These are phyloP conservation scores for Eulemur macaco DNA, from an alignment of 2,113 vertebrate species.

Conservation along the genomic window DNA sequence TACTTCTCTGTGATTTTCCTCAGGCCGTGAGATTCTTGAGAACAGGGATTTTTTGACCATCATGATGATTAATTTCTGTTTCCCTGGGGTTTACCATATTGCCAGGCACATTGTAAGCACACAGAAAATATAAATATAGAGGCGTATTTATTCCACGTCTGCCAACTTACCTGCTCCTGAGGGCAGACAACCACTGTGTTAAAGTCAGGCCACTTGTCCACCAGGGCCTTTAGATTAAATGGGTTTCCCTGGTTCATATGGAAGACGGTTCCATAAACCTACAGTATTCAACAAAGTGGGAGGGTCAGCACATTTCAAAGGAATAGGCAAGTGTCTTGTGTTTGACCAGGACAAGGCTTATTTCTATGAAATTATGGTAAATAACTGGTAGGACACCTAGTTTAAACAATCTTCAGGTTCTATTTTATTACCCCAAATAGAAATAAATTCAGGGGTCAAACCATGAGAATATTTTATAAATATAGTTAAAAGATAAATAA, in stretches of 20 bases:
- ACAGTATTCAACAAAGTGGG: background rate
- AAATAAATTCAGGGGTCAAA: background rate
- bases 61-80: background rate
- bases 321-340: background rate
- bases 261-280: slow-evolving; percentile 63
- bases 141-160: background rate
- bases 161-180: slow-evolving; percentile 50
- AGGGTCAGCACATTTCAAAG: background rate
- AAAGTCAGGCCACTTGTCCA: slow-evolving; percentile 68
- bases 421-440: background rate
- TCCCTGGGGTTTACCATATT: background rate
- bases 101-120: background rate
- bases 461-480: background rate
- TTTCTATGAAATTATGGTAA: background rate
- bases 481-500: background rate
- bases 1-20: background rate
- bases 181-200: slow-evolving; percentile 56
- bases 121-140: background rate
- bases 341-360: background rate
- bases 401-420: background rate
- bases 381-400: background rate
- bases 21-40: background rate
- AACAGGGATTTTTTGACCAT: background rate
- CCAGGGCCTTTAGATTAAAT: slow-evolving; percentile 57
- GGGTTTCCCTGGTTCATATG: slow-evolving; percentile 61